Percentiles rank a stretch among this genome's conserved stretches.
Conservation (phyloP, 2,113 vertebrate genomes). For the Saguinus imperator region DNA sequence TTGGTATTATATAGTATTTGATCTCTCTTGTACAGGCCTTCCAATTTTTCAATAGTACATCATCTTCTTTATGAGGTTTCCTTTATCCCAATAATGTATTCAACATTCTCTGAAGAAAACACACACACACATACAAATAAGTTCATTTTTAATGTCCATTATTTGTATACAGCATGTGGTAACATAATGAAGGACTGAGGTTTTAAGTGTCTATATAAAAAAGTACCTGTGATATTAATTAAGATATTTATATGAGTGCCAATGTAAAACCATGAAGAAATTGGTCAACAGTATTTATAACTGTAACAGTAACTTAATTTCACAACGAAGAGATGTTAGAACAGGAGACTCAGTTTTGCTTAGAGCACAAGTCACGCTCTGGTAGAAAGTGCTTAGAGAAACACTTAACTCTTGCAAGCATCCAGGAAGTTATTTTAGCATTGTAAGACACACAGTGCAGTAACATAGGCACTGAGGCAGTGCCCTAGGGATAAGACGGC, state of each 20-base stretch:
- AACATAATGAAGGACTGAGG: neutral
- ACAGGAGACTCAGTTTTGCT: constrained; percentile 4
- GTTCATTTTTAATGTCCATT: constrained; percentile 44
- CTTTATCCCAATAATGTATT: constrained; percentile 23
- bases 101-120: constrained; percentile 44
- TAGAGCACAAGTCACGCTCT: neutral
- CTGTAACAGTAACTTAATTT: constrained; percentile 38
- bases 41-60: constrained; percentile 52
- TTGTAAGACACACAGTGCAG: neutral
- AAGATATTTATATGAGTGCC: constrained; percentile 3
- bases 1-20: constrained; percentile 41
- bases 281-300: neutral
- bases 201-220: neutral
- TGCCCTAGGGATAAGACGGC: neutral
- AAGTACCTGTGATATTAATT: neutral
- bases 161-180: constrained; percentile 13
- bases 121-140: too few species aligned
- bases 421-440: constrained; percentile 38
- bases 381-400: neutral
- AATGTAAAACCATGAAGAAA: constrained; percentile 19
- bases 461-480: neutral
- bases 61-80: constrained; percentile 56
- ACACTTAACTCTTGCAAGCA: neutral
- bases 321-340: neutral
- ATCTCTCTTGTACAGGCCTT: constrained; percentile 40